Conservation (phyloP, 2,113 vertebrate species). For the Hippolais icterina region DNA sequence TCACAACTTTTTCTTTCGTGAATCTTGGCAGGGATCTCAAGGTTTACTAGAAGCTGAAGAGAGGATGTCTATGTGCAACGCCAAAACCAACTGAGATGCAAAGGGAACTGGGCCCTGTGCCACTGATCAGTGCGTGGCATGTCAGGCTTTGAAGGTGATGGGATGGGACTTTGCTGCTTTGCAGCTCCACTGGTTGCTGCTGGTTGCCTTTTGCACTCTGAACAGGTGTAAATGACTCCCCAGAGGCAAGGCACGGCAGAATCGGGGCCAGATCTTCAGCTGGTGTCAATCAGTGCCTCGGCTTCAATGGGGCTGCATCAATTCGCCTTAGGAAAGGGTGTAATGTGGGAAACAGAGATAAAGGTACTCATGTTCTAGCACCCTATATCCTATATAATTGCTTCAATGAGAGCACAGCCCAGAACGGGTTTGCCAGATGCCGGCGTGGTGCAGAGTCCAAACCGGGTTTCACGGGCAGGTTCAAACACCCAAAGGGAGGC, state of each 20-base stretch:
- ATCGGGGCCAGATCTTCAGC: conserved; percentile 28
- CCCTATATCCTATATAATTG: conserved; percentile 55
- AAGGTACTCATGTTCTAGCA: conserved; percentile 54
- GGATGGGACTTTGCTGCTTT: background rate
- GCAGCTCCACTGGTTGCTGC: background rate
- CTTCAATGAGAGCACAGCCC: conserved; percentile 33
- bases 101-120: conserved; percentile 21
- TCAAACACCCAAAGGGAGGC: background rate
- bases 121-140: background rate
- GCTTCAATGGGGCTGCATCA: conserved; percentile 46
- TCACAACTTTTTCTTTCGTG: conserved; percentile 55
- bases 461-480: background rate
- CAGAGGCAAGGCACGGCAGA: conserved; percentile 18
- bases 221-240: conserved; percentile 58
- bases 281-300: conserved; percentile 34
- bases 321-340: conserved; percentile 63
- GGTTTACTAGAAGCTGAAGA: conserved; percentile 39
- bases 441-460: background rate
- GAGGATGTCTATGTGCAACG: conserved; percentile 9
- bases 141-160: background rate
- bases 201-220: conserved; percentile 31
- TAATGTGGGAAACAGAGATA: conserved; percentile 66
- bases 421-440: conserved; percentile 26
- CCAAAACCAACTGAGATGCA: conserved; percentile 45
- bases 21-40: conserved; percentile 18